These are phyloP conservation scores for Pissodes strobi DNA, from an alignment of 1,140 invertebrate species.

Conservation along the genomic window DNA sequence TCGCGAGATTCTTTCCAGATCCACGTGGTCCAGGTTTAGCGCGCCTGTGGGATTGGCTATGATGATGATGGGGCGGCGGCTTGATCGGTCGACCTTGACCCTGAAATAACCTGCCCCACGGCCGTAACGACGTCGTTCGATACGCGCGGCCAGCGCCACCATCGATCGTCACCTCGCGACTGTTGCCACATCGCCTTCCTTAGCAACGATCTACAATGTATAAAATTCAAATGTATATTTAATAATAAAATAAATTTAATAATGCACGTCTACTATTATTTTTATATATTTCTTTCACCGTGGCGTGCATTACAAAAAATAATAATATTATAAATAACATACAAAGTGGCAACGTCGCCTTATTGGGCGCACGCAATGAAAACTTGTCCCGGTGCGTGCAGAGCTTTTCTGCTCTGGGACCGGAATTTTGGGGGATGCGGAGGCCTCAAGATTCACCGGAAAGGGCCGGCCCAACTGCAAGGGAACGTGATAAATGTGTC, in stretches of 20 bases:
- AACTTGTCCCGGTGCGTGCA: background rate
- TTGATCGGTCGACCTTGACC: slow-evolving; percentile 41
- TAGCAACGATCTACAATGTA: too few species aligned
- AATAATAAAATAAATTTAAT: too few species aligned
- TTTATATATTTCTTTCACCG: too few species aligned
- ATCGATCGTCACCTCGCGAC: slow-evolving; percentile 23
- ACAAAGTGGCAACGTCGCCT: background rate
- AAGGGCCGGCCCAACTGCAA: background rate
- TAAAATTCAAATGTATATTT: too few species aligned
- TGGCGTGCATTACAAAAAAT: too few species aligned
- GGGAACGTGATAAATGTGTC: background rate
- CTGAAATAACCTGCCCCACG: slow-evolving; percentile 47
- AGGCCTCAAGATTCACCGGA: background rate
- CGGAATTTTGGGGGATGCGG: background rate
- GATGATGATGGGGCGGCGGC: slow-evolving; percentile 43
- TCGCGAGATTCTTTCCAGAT: too few species aligned
- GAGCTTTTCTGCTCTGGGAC: background rate
- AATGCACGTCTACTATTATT: too few species aligned
- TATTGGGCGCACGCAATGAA: background rate
- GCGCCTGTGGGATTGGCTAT: background rate
- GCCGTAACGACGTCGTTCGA: slow-evolving; percentile 34
- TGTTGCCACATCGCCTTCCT: too few species aligned
- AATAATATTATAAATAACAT: too few species aligned
- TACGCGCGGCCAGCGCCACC: slow-evolving; percentile 21
- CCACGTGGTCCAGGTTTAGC: background rate